Evolutionary conservation across 2,888 invertebrate species (phyloP), one percentile per base, ranked within the genome.

Genomic region (Eueremaeus valkanovi): DNA sequence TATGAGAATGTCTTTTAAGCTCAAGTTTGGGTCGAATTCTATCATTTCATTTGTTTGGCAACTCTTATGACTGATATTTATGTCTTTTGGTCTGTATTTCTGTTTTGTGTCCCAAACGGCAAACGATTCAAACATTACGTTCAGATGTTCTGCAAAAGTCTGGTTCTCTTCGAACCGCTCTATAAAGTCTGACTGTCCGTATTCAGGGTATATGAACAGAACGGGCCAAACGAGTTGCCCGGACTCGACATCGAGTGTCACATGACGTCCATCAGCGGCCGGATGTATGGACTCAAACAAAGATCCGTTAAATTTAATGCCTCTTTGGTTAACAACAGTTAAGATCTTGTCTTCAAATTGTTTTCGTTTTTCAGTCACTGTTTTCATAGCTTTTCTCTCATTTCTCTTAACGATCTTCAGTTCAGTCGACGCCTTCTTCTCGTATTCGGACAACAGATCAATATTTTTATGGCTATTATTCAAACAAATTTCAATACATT

Each of bases 141-240:
- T 58, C 3, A 79, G 49, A 70, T 77, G 76, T 27, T 77, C 73
- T 16, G 45, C 18, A 40, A 79, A 78, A 31, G 78, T 75, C 24
- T 74, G 73, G 24, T 78, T 75, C 55, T 79, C 79, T 27, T 73
- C 42, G 72, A 95, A 92, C 76, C 88, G 87, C 82, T 91, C 89
- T 55, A 97, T 87, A 80, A 94, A 92, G 83, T 98, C 97, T 72
- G 93, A 91, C 81, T 91, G 89, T 76, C 89, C 86, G 81, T 90
- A 90, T 84, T 96, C 95, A 0, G 96, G 96, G 83, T 95, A 97
- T 16, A 93, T 85, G 79, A 96, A 88, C 24, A 92, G 85, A 0
- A 94, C 90, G 0, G 96, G 96, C 95, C 95, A 97, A 73, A 89
- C 84, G 16, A 97, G 83, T 58, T 84, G 83, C 16, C 84, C 85